Evolutionary conservation across 2,113 vertebrate species (phyloP).

Genomic region (Lethenteron reissneri): DNA sequence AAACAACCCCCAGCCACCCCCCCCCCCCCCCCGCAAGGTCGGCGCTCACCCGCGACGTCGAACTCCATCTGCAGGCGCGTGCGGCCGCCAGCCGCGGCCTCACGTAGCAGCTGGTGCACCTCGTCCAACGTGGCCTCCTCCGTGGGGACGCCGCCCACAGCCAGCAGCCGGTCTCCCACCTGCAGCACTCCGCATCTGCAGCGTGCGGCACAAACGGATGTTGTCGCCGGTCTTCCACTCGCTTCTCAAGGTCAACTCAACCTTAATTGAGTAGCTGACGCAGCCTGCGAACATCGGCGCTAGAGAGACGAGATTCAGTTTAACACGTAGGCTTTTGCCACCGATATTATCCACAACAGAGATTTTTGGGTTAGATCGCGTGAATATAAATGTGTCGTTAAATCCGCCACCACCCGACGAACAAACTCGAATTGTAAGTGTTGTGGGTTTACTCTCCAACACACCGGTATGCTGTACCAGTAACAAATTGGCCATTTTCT

Average conservation of each 20-base stretch:
- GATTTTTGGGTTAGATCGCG: not conserved
- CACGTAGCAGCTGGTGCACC: constrained; percentile 75
- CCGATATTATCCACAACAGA: not conserved
- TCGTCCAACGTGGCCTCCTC: constrained; percentile 89
- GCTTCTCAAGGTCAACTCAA: not conserved
- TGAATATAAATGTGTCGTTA: not conserved
- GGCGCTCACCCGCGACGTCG: constrained; percentile 52
- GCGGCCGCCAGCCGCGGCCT: constrained; percentile 59
- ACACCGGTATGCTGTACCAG: too few relatives aligned
- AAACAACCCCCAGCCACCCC: too few relatives aligned
- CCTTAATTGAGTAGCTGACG: not conserved
- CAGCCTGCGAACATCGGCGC: not conserved
- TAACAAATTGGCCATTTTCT: too few relatives aligned
- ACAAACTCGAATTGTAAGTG: too few relatives aligned
- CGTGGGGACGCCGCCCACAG: constrained; percentile 65
- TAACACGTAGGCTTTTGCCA: not conserved
- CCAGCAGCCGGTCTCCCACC: constrained; percentile 66
- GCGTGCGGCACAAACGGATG: not conserved
- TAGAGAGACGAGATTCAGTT: not conserved
- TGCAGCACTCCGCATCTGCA: constrained; percentile 70
- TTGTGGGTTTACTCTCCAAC: too few relatives aligned
- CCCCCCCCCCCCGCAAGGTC: too few relatives aligned
- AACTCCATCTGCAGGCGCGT: constrained; percentile 71
- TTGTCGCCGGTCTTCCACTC: not conserved
- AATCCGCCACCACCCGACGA: too few relatives aligned